Percentiles rank a stretch among this genome's conserved stretches.
Evolutionary conservation across 2,797 vertebrate genomes (phyloP).

Genomic region (Setipinna tenuifilis): DNA sequence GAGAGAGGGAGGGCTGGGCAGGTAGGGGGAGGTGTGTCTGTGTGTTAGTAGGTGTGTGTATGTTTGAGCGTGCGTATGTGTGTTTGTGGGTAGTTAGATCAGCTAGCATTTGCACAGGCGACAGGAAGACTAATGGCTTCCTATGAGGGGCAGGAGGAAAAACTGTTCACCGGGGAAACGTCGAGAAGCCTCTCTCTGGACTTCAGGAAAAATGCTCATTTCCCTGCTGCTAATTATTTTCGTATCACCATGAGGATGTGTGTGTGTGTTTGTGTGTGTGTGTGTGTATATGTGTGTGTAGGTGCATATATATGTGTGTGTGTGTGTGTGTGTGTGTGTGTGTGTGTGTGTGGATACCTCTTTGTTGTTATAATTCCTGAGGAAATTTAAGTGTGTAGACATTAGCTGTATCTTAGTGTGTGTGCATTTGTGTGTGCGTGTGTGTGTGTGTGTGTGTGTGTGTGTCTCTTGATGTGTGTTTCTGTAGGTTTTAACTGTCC

Average conservation of each 20-base stretch:
- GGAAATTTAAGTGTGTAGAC: no score
- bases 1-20: no score
- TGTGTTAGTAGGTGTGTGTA: no score
- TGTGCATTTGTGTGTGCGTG: neutral
- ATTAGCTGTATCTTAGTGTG: no score
- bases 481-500: conserved; percentile 20
- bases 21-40: no score
- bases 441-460: neutral
- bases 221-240: neutral
- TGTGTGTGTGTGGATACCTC: no score
- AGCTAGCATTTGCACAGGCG: no score
- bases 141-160: neutral
- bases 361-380: no score
- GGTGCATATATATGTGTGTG: no score
- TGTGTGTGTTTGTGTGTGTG: neutral
- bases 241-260: neutral
- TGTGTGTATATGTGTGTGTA: neutral
- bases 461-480: conserved; percentile 34
- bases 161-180: neutral
- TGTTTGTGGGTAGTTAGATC: neutral
- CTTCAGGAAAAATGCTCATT: neutral
- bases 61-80: neutral
- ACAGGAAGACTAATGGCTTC: neutral
- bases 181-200: neutral
- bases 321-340: no score